These are phyloP conservation scores for Nymphalis polychloros DNA, from an alignment of 2,888 invertebrate genomes.

Conservation along the genomic window DNA sequence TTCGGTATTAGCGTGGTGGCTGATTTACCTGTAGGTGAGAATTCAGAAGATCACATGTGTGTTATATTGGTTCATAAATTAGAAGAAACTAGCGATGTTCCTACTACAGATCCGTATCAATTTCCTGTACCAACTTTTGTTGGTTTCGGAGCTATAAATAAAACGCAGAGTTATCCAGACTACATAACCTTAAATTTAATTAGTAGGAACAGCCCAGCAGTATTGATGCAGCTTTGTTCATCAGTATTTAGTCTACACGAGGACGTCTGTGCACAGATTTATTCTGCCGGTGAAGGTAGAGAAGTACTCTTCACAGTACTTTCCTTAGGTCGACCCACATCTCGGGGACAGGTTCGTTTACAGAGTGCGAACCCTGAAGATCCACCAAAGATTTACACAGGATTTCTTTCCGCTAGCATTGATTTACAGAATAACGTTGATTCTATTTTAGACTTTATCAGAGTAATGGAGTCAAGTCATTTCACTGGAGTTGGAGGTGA, in stretches of 20 bases:
- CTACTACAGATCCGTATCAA: constrained; percentile 55
- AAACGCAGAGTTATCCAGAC: constrained; percentile 69
- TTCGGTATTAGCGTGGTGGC: constrained; percentile 57
- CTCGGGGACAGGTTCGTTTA: constrained; percentile 78
- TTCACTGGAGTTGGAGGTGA: constrained; percentile 42
- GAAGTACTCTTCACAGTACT: constrained; percentile 37
- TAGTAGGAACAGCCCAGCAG: constrained; percentile 36
- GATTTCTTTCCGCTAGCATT: constrained; percentile 37
- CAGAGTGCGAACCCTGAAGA: constrained; percentile 71
- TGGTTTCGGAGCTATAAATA: constrained; percentile 79
- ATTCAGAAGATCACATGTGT: constrained; percentile 68
- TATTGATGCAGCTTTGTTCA: constrained; percentile 37
- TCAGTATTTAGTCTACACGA: constrained; percentile 41
- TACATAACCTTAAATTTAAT: constrained; percentile 49
- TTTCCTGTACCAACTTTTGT: constrained; percentile 42
- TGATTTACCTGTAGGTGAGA: constrained; percentile 69
- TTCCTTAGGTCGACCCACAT: constrained; percentile 62
- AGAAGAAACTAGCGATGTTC: constrained; percentile 43
- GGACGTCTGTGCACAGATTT: constrained; percentile 43
- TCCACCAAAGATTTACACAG: constrained; percentile 42
- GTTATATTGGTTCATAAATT: constrained; percentile 48
- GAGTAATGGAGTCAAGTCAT: constrained; percentile 43
- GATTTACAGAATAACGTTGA: constrained; percentile 45
- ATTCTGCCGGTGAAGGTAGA: constrained; percentile 38
- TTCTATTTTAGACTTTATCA: constrained; percentile 44